Conservation (phyloP, 2,113 vertebrate genomes). For the Sylvia atricapilla region DNA sequence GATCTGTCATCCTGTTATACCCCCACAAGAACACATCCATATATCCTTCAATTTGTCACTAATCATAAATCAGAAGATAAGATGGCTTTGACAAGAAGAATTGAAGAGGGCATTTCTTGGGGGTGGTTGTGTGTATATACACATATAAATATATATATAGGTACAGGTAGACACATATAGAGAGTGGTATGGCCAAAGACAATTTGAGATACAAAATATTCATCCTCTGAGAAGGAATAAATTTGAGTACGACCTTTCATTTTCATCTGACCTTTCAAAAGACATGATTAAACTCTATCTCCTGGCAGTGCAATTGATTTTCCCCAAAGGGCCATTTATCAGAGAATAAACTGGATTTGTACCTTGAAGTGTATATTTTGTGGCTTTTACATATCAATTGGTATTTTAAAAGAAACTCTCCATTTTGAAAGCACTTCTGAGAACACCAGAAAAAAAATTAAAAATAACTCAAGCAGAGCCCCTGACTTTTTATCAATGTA, state of each 20-base stretch:
- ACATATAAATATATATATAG: background rate
- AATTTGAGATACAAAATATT: background rate
- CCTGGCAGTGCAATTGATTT: background rate
- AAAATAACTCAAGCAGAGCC: background rate
- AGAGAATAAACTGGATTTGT: slow-evolving; percentile 2
- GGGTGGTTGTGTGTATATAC: background rate
- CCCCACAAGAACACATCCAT: background rate
- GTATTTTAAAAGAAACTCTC: background rate
- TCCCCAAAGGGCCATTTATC: slow-evolving; percentile 3
- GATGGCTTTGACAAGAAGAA: background rate
- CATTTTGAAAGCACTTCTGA: background rate
- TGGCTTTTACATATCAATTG: slow-evolving; percentile 11
- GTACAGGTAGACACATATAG: background rate
- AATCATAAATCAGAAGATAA: background rate
- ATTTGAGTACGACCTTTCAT: slow-evolving; percentile 24
- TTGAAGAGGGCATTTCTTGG: background rate
- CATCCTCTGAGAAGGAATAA: background rate
- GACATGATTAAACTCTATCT: slow-evolving; percentile 13
- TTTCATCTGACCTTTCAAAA: slow-evolving; percentile 42
- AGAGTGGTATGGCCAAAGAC: background rate
- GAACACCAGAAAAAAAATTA: background rate
- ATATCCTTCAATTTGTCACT: background rate
- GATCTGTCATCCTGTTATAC: background rate
- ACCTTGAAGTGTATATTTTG: slow-evolving; percentile 24
- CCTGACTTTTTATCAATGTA: background rate